phyloP scores from a whole-genome alignment of 2,113 vertebrate genomes.

The Pelobates fuscus region DNA sequence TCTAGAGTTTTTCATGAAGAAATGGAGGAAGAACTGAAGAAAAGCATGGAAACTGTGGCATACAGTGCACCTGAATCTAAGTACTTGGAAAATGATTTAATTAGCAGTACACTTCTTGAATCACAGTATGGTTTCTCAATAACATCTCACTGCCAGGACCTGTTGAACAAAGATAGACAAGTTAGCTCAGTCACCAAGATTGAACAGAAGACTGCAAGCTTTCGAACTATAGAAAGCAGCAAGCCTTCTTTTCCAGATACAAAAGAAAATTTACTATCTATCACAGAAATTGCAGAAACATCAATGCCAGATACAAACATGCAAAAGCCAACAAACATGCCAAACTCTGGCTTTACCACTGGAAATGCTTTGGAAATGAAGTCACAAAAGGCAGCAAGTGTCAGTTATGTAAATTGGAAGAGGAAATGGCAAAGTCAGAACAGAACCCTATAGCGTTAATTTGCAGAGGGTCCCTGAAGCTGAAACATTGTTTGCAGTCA shows the following conservation, averaged over 20 bases:
- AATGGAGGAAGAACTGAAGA: constrained; percentile 53
- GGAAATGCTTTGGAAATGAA: constrained; percentile 60
- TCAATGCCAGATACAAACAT: constrained; percentile 59
- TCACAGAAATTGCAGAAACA: constrained; percentile 44
- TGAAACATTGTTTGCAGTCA: constrained; percentile 83
- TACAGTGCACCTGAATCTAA: constrained; percentile 73
- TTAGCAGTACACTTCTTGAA: constrained; percentile 48
- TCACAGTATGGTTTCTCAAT: constrained; percentile 54
- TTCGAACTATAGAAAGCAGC: constrained; percentile 60
- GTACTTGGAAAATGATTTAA: constrained; percentile 70
- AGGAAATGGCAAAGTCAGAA: constrained; percentile 70
- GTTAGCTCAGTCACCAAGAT: constrained; percentile 54
- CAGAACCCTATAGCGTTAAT: constrained; percentile 83
- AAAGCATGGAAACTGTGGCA: constrained; percentile 58
- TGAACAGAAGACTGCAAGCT: constrained; percentile 64
- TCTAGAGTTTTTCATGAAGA: constrained; percentile 62
- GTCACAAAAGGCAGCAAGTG: constrained; percentile 66
- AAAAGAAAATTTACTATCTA: constrained; percentile 53
- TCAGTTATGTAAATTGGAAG: constrained; percentile 69
- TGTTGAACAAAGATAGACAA: constrained; percentile 55
- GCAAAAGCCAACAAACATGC: constrained; percentile 65
- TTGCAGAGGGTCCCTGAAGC: constrained; percentile 84
- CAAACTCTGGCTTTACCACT: constrained; percentile 59
- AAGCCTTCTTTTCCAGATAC: constrained; percentile 55
- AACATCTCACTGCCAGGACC: constrained; percentile 58